Evolutionary conservation across 2,888 invertebrate species (phyloP).

Genomic region (Malthinus flaveolus): DNA sequence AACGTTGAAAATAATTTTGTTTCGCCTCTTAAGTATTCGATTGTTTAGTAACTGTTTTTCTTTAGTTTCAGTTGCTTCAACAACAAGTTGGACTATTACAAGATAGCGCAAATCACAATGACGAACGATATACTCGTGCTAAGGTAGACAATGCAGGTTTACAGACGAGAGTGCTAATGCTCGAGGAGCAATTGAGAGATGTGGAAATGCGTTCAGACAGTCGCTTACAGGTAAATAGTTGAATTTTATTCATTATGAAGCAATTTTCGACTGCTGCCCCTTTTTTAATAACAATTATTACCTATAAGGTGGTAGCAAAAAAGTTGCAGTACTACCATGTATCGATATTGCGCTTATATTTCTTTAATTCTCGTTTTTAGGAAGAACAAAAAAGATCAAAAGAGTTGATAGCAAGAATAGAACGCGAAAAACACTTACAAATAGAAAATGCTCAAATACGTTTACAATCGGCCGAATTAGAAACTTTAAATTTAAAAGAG

Average conservation of each 20-base stretch:
- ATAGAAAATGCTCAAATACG: conserved; percentile 76
- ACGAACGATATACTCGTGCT: conserved; percentile 85
- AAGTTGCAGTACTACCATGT: no score
- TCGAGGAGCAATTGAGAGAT: conserved; percentile 88
- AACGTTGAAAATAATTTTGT: neutral
- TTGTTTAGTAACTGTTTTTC: conserved; percentile 37
- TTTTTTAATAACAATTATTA: no score
- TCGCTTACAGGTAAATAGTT: conserved; percentile 53
- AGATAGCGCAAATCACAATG: conserved; percentile 84
- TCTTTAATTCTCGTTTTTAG: conserved; percentile 52
- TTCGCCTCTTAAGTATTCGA: neutral
- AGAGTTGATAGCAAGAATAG: conserved; percentile 79
- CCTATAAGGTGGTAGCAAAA: no score
- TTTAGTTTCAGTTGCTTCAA: conserved; percentile 88
- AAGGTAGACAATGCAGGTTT: conserved; percentile 93
- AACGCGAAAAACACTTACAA: conserved; percentile 80
- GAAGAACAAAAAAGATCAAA: conserved; percentile 86
- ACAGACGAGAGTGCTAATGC: conserved; percentile 86
- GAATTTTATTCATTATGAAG: no score
- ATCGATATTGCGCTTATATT: neutral
- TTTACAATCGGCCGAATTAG: conserved; percentile 69
- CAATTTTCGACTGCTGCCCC: no score
- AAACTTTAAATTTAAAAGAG: conserved; percentile 65
- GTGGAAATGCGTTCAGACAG: conserved; percentile 59
- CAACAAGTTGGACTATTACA: conserved; percentile 89